These are phyloP conservation scores for Luscinia megarhynchos DNA, from an alignment of 2,797 vertebrate genomes.

Conservation along the genomic window DNA sequence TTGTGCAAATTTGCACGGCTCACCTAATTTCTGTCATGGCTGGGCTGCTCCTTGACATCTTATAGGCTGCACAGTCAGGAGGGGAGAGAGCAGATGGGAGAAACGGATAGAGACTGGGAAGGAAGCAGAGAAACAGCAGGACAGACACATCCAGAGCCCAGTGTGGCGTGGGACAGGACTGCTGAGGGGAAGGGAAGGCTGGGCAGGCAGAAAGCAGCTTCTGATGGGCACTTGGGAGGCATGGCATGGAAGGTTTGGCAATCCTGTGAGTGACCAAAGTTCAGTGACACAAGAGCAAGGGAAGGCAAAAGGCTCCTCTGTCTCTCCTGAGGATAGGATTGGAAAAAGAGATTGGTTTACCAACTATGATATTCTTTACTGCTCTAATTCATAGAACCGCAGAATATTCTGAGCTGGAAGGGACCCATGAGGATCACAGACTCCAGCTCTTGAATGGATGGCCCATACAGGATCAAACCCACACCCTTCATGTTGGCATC, in stretches of 20 bases:
- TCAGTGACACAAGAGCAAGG: background rate
- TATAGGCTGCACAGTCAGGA: background rate
- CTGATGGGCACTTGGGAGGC: background rate
- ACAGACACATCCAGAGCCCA: background rate
- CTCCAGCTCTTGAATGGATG: background rate
- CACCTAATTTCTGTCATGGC: background rate
- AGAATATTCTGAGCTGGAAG: background rate
- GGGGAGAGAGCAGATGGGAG: background rate
- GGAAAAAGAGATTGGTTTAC: background rate
- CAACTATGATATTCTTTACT: background rate
- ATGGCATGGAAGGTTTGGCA: background rate
- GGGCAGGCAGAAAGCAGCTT: background rate
- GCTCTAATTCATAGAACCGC: background rate
- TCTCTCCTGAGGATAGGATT: background rate
- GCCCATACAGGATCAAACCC: background rate
- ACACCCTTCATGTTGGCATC: background rate
- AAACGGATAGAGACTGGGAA: background rate
- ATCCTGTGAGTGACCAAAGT: background rate
- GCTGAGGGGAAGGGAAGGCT: background rate
- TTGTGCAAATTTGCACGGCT: background rate
- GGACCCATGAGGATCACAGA: background rate
- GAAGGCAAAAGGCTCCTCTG: background rate
- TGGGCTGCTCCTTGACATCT: background rate
- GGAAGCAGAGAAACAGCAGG: background rate
- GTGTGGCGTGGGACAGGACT: rapidly evolving